Conservation (phyloP, 2,888 invertebrate species). For the Acronicta psi region DNA sequence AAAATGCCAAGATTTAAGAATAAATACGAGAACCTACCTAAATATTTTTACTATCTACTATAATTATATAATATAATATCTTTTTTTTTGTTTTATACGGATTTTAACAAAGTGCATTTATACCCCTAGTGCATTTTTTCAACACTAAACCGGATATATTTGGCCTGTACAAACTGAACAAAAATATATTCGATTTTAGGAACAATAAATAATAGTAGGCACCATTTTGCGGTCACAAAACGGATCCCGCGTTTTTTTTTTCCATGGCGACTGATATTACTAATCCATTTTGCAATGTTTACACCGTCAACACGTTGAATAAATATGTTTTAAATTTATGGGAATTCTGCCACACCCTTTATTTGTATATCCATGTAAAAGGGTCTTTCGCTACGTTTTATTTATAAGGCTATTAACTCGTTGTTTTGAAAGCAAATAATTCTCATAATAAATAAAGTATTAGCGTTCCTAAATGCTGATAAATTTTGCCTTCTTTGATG, state of each 20-base stretch:
- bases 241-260: conserved; percentile 3
- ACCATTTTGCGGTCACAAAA: background rate
- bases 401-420: conserved; percentile 3
- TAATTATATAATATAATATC: background rate
- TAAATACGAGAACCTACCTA: no score
- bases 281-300: conserved; percentile 20
- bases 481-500: conserved; percentile 24
- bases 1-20: no score
- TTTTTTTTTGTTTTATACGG: background rate
- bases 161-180: background rate
- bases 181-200: background rate
- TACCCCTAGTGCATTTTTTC: background rate
- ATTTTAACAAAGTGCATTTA: background rate
- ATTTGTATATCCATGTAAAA: conserved; percentile 10
- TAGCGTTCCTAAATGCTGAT: conserved; percentile 8
- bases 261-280: conserved; percentile 6
- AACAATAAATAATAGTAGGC: background rate
- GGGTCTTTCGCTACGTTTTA: background rate
- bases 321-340: conserved; percentile 28
- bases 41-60: no score
- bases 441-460: conserved; percentile 32
- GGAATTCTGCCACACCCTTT: conserved; percentile 10
- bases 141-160: background rate
- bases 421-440: conserved; percentile 1
- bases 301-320: conserved; percentile 3